Conservation (phyloP, 2,888 invertebrate species). For the Embidobia sp. region DNA sequence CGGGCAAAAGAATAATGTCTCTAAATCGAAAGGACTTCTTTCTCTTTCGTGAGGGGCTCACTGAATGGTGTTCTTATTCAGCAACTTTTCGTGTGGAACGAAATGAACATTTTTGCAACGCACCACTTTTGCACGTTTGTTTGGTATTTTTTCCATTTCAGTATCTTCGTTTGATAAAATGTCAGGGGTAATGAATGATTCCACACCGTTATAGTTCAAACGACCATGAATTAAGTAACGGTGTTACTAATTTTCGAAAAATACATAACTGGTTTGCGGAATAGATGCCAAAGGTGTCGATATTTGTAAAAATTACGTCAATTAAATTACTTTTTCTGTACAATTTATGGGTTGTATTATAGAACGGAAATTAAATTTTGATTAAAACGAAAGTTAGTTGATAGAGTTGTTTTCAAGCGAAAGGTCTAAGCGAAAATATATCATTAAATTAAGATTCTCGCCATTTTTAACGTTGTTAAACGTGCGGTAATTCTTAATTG, state of each 20-base stretch:
- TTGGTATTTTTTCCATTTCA: slow-evolving; percentile 1
- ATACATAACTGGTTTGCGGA: slow-evolving; percentile 16
- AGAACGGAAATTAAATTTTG: slow-evolving; percentile 24
- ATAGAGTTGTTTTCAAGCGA: background rate
- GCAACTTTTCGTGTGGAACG: background rate
- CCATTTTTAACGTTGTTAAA: too few relatives aligned
- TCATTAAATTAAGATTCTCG: background rate
- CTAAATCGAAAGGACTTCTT: slow-evolving; percentile 20
- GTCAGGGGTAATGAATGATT: slow-evolving; percentile 35
- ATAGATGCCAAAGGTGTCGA: slow-evolving; percentile 1
- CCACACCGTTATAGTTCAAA: slow-evolving; percentile 31
- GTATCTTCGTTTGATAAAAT: slow-evolving; percentile 25
- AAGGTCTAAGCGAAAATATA: background rate
- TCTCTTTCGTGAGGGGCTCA: background rate
- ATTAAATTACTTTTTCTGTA: slow-evolving; percentile 11
- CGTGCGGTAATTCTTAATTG: too few relatives aligned
- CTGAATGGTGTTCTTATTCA: slow-evolving; percentile 7
- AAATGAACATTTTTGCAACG: slow-evolving; percentile 3
- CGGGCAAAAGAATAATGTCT: slow-evolving; percentile 5
- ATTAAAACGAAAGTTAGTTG: slow-evolving; percentile 7
- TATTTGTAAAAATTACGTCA: slow-evolving; percentile 17
- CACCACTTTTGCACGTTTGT: slow-evolving; percentile 1
- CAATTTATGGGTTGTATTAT: slow-evolving; percentile 22
- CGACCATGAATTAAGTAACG: slow-evolving; percentile 32
- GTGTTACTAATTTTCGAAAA: slow-evolving; percentile 33